Conservation (phyloP, 2,888 invertebrate species). For the Nebria salina region DNA sequence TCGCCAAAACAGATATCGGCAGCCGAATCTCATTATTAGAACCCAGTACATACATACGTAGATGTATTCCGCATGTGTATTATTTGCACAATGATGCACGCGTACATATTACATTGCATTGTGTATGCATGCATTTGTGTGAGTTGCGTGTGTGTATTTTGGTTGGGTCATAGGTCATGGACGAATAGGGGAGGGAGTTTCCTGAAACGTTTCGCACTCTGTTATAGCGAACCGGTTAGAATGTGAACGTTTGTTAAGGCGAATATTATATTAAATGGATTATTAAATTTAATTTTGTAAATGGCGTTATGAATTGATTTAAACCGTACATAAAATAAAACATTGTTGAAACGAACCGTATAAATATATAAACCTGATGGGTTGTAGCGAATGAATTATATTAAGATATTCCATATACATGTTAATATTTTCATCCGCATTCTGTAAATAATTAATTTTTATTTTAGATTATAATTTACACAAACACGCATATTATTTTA, state of each 20-base stretch:
- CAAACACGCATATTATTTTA: too few relatives aligned
- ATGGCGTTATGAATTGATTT: constrained; percentile 19
- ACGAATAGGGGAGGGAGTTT: constrained; percentile 15
- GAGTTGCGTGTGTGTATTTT: neutral
- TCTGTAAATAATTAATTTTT: too few relatives aligned
- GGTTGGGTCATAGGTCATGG: constrained; percentile 15
- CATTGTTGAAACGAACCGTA: neutral
- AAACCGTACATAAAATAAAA: neutral
- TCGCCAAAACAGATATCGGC: constrained; percentile 52
- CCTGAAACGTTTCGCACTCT: neutral
- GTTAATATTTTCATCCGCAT: too few relatives aligned
- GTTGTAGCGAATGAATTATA: neutral
- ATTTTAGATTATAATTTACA: too few relatives aligned
- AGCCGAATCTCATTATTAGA: constrained; percentile 58
- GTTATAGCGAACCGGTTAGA: constrained; percentile 49
- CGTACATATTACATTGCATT: constrained; percentile 2
- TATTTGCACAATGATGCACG: constrained; percentile 8
- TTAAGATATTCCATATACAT: too few relatives aligned
- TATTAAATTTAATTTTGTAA: constrained; percentile 18
- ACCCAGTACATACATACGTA: constrained; percentile 58
- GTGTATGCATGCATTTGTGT: constrained; percentile 4
- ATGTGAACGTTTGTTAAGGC: constrained; percentile 52
- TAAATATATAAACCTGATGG: neutral
- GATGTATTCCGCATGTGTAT: constrained; percentile 55
- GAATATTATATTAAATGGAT: constrained; percentile 11